phyloP scores from a whole-genome alignment of 2,888 invertebrate species.

The Blastobasis lacticolella region DNA sequence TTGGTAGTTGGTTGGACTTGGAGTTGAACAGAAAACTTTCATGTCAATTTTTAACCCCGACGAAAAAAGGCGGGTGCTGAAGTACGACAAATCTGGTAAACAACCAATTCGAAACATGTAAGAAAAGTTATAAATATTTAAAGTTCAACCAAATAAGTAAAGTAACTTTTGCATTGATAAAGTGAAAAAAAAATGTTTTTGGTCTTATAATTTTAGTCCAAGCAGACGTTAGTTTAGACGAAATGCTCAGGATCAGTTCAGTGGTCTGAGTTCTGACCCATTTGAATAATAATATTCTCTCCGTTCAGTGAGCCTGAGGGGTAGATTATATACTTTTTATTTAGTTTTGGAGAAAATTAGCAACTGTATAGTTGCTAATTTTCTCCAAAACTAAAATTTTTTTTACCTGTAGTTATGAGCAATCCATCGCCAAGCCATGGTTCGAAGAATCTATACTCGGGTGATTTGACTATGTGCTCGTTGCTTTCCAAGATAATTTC shows the following conservation, averaged over 20 bases:
- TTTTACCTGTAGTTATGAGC: slow-evolving; percentile 79
- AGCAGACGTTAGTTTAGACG: background rate
- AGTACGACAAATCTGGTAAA: background rate
- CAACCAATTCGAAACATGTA: background rate
- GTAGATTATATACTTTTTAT: background rate
- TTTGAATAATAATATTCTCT: background rate
- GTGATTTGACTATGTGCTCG: slow-evolving; percentile 83
- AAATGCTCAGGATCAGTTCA: background rate
- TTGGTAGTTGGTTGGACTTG: too few relatives aligned
- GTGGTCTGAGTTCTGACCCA: background rate
- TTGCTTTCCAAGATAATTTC: slow-evolving; percentile 84
- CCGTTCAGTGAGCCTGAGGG: background rate
- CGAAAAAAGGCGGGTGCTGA: too few relatives aligned
- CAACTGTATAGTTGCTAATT: too few relatives aligned
- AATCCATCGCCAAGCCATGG: slow-evolving; percentile 88
- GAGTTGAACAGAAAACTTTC: too few relatives aligned
- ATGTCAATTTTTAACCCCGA: too few relatives aligned
- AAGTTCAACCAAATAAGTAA: background rate
- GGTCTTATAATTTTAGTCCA: too few relatives aligned
- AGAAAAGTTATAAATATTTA: background rate
- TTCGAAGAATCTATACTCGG: slow-evolving; percentile 83
- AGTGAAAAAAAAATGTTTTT: too few relatives aligned
- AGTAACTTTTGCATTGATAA: background rate
- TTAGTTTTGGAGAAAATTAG: background rate
- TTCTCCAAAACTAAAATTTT: background rate